Conservation (phyloP, 2,888 invertebrate genomes). For the Sinotaia quadrata region DNA sequence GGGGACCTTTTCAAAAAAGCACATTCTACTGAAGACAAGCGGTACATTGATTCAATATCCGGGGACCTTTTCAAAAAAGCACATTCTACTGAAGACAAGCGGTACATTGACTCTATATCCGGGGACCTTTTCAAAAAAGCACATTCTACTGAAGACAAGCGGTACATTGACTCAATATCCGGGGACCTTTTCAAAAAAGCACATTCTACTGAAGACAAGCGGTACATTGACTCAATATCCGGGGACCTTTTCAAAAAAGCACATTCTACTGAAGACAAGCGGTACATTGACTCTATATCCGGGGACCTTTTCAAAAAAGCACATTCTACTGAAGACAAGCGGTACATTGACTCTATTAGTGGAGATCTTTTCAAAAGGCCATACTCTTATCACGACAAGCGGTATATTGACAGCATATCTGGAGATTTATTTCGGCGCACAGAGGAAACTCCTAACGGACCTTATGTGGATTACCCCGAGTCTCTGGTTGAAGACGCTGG, state of each 20-base stretch:
- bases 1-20: background rate
- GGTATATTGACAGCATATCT: conserved; percentile 3
- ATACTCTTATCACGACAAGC: background rate
- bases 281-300: conserved; percentile 9
- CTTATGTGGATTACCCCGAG: no score
- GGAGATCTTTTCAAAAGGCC: conserved; percentile 8
- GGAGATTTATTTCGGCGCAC: conserved; percentile 1
- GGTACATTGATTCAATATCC: conserved; percentile 16
- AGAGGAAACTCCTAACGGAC: no score
- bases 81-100: background rate
- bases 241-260: background rate
- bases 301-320: background rate
- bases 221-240: conserved; percentile 9
- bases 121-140: conserved; percentile 3
- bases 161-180: conserved; percentile 12
- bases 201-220: background rate
- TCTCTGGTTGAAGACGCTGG: background rate
- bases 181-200: conserved; percentile 10
- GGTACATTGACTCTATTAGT: conserved; percentile 4
- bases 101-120: conserved; percentile 1
- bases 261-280: background rate
- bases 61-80: conserved; percentile 16
- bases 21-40: no score
- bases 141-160: background rate
- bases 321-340: background rate